Percentiles rank a stretch among this genome's conserved stretches.
phyloP scores from a whole-genome alignment of 2,888 invertebrate species.

The Nasonovia ribisnigri region DNA sequence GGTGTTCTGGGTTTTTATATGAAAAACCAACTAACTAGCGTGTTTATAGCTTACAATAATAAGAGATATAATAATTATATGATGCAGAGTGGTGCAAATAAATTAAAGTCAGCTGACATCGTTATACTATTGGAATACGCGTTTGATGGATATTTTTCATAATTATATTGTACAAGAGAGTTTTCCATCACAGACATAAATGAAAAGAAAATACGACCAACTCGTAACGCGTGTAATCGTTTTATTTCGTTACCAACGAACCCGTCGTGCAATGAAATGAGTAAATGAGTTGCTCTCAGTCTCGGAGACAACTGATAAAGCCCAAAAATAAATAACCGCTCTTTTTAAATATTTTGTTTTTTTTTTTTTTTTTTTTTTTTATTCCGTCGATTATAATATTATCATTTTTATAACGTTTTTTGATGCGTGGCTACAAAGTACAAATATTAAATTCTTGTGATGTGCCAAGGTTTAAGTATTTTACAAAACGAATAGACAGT shows the following conservation, averaged over 20 bases:
- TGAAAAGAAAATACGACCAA: not conserved
- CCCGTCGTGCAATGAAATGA: not conserved
- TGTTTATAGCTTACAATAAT: not conserved
- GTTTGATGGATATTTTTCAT: not conserved
- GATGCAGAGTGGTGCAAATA: not conserved
- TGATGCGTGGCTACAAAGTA: not conserved
- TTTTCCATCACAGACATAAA: not conserved
- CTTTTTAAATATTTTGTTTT: not conserved
- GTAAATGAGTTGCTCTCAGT: not conserved
- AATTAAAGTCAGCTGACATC: not conserved
- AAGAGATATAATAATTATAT: not conserved
- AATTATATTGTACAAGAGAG: not conserved
- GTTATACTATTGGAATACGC: not conserved
- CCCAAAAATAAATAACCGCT: not conserved
- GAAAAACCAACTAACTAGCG: not conserved
- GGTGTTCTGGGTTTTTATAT: not conserved
- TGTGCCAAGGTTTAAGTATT: not conserved
- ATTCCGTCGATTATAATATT: not conserved
- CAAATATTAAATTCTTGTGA: not conserved
- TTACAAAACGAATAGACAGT: not conserved
- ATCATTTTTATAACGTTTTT: not conserved
- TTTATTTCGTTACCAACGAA: not conserved
- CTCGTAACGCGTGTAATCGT: not conserved
- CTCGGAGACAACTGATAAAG: not conserved
- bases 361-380: not conserved